Base-by-base conservation (phyloP, 2,888 invertebrate species). In the Syrphus vitripennis region DNA sequence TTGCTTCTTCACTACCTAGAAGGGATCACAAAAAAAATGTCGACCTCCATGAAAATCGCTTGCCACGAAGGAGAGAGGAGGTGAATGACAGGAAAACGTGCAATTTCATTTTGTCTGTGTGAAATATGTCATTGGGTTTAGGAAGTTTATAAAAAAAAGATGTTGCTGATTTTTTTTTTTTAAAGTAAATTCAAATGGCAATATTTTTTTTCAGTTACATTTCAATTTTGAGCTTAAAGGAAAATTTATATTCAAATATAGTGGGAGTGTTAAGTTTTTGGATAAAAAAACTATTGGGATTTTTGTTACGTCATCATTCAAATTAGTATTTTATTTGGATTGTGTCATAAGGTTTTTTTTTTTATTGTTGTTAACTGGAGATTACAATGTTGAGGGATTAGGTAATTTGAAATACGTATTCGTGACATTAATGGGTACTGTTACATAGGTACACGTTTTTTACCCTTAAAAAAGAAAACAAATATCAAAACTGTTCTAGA, bases 11-110 rank as follows among this genome's bases (percentile, higher is more conserved):
- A 12, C 0, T 53, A 65, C 31, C n/a, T 29, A 29, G 40, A 67
- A 71, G 59, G 34, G 53, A 75, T 78, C 67, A 67, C 67, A 59
- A n/a, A 61, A n/a, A 61, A 57, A 75, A 63, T 63, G 42, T 48
- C 69, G 75, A 81, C 81, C 79, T 80, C 79, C 79, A 48, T 80
- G 72, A 42, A 67, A 67, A 42, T 67, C 26, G 67, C 40, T 34
- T 74, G 57, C 26, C 37, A 59, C 34, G 67, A 59, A 80, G 65
- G 67, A 74, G 79, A 67, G 67, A 80, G 65, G 67, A 74, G 79
- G 72, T 80, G 79, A 70, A 70, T 61, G 61, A 77, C 70, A 77
- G 45, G 12, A 42, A 63, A 55, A 63, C 48, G 55, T 71, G 71
- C 31, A 70, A 69, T 69, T 70, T n/a, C 55, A 76, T 76, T 59